Base-by-base conservation (phyloP, 1,140 invertebrate genomes). In the Lordiphosa clarofinis region DNA sequence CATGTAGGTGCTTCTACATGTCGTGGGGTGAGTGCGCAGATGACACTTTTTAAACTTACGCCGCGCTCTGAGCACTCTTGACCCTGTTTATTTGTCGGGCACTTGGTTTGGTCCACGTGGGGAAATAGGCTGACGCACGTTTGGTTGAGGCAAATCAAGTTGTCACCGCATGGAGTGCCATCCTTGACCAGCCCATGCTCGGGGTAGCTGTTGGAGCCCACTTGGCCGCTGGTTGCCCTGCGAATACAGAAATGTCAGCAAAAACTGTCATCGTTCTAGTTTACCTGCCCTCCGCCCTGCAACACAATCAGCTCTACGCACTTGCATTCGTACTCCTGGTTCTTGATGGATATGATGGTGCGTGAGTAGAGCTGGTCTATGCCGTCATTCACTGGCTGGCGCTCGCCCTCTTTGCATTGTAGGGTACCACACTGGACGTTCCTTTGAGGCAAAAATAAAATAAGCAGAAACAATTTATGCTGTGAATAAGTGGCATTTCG, bases 31-130 rank as follows among this genome's bases (percentile, higher is more conserved):
- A 46, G 36, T 38, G 46, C 35, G 31, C 8, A 35, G 39, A 37
- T 21, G 54, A 47, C 53, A 65, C 53, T 64, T 58, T 59, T 44
- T 59, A 35, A 52, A 92, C 94, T 93, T 92, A 97, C 96, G 89
- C 97, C 98, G 90, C 96, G 94, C 39, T 95, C 95, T 40, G 97
- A 99, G 90, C 98, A 99, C 86, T 97, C 95, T 62, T 94, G 90
- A 78, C 95, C 94, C 73, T 95, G 92, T 89, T 95, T 94, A 89
- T 97, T 97, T 56, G 93, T 95, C 39, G 96, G 96, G 90, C 97
- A 99, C 86, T 94, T 94, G 55, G 93, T 94, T 88, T 94, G 93
- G 89, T 95, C 94, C 36, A 96, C 93, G 89, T 94, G 93, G 7
- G 94, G 94, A 89, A 94, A 95, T 54, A 96, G 92, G 81, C 92